These are phyloP conservation scores for Megathymus violae DNA, from an alignment of 1,140 invertebrate species.

Conservation along the genomic window DNA sequence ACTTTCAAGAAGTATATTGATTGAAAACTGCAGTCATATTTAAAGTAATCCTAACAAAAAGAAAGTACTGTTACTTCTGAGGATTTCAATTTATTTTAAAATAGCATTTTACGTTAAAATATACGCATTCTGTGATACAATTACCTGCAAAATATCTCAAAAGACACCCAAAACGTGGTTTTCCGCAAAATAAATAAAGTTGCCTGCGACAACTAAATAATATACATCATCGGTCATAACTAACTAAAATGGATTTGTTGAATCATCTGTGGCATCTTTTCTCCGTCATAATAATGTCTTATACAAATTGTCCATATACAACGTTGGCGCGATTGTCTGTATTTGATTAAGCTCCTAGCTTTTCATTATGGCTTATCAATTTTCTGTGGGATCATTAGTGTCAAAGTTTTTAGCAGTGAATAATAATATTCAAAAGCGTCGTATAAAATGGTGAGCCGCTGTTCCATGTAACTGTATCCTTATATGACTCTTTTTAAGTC, in stretches of 20 bases:
- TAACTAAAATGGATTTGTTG: conserved; percentile 58
- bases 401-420: background rate
- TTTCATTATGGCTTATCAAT: conserved; percentile 6
- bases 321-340: conserved; percentile 6
- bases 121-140: too few species aligned
- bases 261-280: conserved; percentile 32
- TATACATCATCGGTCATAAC: conserved; percentile 67
- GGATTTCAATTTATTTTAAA: too few species aligned
- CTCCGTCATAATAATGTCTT: conserved; percentile 24
- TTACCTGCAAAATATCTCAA: background rate
- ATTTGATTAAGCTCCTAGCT: background rate
- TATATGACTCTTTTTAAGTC: too few species aligned
- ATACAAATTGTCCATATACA: conserved; percentile 29
- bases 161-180: background rate
- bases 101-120: too few species aligned
- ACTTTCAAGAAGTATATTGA: too few species aligned
- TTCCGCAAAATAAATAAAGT: conserved; percentile 46
- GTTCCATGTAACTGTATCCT: too few species aligned
- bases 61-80: too few species aligned
- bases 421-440: background rate
- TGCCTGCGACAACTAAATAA: conserved; percentile 68
- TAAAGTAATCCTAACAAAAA: too few species aligned
- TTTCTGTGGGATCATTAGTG: background rate
- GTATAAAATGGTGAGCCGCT: background rate
- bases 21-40: too few species aligned